Evolutionary conservation across 2,888 invertebrate genomes (phyloP), one percentile per base, ranked within the genome.

Genomic region (Neocrepidodera transversa): DNA sequence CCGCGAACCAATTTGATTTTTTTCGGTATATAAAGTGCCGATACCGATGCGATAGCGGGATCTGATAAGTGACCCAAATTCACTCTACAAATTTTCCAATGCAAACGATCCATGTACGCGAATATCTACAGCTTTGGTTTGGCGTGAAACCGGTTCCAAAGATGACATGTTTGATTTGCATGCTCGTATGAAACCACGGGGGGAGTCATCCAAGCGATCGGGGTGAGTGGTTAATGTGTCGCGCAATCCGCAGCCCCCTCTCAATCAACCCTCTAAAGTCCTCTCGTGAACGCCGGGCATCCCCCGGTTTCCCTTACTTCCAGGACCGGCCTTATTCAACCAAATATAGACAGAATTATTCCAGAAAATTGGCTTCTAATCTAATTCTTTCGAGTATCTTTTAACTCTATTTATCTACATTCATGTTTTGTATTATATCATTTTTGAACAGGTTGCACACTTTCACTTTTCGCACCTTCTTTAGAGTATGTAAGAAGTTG

Each of bases 151-250:
- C 47, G 67, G 67, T 65, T 64, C 58, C 67, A 62, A 73, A 76
- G 73, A 76, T 76, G 76, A 75, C 75, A 75, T 71, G 73, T 76
- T 76, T 76, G 76, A 76, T 75, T 76, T 75, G 75, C 72, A 74
- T 74, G 73, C 71, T 67, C 70, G 68, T 68, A 71, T 72, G 68
- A 73, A 72, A 74, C 68, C 60, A 1, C 3, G 5, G 17, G 58
- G 59, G 72, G 71, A 56, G 62, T 59, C 59, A 52, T 51, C 56
- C 57, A 48, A 74, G 73, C 71, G 43, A 53, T 53, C 70, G 53
- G 71, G 71, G 74, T 65, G 67, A 69, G 65, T 66, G 72, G 75
- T 74, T 76, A 76, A 76, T 75, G 75, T 76, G 74, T 74, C 72
- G 75, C 73, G 72, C 73, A 73, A 74, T 74, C 71, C 72, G 65